Percentiles rank a stretch among this genome's conserved stretches.
These are phyloP conservation scores for Pachyseris speciosa DNA, from an alignment of 64 coral and sea anemone species.

Conservation along the genomic window DNA sequence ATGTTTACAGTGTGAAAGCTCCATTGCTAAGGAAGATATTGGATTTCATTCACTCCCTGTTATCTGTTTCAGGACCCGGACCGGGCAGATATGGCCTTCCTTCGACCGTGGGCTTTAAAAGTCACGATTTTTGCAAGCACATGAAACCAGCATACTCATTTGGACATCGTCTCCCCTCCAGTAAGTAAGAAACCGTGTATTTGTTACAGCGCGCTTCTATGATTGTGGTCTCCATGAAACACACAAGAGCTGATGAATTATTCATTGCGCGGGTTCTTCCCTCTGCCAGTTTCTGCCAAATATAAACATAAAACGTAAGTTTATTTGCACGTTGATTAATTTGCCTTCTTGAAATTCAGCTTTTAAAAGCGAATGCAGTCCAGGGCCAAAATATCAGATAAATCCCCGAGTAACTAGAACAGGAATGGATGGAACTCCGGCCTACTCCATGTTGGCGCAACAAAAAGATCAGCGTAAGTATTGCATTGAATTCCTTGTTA, in stretches of 20 bases:
- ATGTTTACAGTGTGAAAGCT: not conserved
- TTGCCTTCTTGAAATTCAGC: slow-evolving; percentile 40
- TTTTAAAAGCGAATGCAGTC: slow-evolving; percentile 96
- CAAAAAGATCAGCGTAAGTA: slow-evolving; percentile 91
- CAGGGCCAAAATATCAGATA: slow-evolving; percentile 91
- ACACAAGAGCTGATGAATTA: no score
- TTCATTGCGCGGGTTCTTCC: no score
- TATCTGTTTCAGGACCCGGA: slow-evolving; percentile 83
- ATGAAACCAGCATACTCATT: slow-evolving; percentile 85
- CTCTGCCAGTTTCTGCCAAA: no score
- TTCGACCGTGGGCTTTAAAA: slow-evolving; percentile 70
- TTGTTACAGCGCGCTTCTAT: no score
- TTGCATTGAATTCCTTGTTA: no score
- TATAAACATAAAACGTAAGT: no score
- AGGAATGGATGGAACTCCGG: slow-evolving; percentile 89
- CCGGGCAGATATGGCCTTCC: slow-evolving; percentile 92
- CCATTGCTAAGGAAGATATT: slow-evolving; percentile 6
- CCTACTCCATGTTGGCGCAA: slow-evolving; percentile 87
- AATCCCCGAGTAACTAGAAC: slow-evolving; percentile 73
- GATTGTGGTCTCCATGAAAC: no score
- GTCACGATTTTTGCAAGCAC: slow-evolving; percentile 80
- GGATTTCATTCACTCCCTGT: not conserved
- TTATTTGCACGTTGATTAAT: not conserved
- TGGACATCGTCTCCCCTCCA: slow-evolving; percentile 75
- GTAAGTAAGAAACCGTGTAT: no score